Evolutionary conservation across 2,797 vertebrate genomes (phyloP), one percentile per base, ranked within the genome.

Genomic region (Pelodytes ibericus): DNA sequence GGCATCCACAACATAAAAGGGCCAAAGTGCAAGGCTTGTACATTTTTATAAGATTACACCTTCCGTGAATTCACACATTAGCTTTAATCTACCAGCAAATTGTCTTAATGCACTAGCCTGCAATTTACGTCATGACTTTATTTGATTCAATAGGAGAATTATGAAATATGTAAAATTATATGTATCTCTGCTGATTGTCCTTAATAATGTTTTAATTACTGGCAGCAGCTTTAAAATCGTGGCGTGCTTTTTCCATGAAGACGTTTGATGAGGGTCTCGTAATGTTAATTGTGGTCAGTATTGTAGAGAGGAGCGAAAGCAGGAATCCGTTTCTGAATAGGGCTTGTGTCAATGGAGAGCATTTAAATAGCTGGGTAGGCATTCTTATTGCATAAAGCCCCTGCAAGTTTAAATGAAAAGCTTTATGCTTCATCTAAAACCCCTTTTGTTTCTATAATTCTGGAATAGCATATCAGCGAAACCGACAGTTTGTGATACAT

Each of bases 401-500:
- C 49, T 33, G 29, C 16, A 66, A 39, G 75, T 29, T 31, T 31
- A 51, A 66, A 60, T 51, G 15, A 58, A 66, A 66, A 61, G 27
- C 53, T 51, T 60, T 67, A 60, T 29, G 65, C 66, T 75, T 60
- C 29, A 61, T 64, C 44, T 11, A 9, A 44, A 1, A 26, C 10
- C 9, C 29, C 39, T 65, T n/a, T 58, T 74, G 33, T 74, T 30
- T 58, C 51, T 33, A 24, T 58, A 66, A 67, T 74, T 44, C 29
- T 31, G 22, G 27, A 66, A 51, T 39, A 22, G 26, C 1, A 18
- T 13, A 59, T 66, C 74, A 72, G 66, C 30, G 3, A 16, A 71
- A 65, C 9, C 72, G 2, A 15, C 59, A 3, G 65, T 78, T 56
- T 13, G 68, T 79, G n/a, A 71, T 75, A 18, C 63, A 76, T 82